Percentiles rank a stretch among this genome's conserved stretches.
Conservation (phyloP, 2,113 vertebrate genomes). For the Polypterus bichir region DNA sequence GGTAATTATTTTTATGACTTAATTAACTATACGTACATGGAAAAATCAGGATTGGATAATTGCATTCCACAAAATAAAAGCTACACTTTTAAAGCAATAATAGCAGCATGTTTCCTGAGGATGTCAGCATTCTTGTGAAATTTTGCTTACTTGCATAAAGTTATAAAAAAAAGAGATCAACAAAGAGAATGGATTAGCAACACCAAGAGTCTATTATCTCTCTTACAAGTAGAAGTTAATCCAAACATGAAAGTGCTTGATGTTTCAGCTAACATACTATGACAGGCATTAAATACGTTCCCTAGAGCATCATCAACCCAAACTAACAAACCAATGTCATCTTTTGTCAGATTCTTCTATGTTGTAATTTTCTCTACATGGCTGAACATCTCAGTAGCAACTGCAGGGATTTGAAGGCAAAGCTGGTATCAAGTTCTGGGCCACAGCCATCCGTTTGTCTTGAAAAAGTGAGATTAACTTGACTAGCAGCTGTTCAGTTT, state of each 20-base stretch:
- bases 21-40: too few species aligned
- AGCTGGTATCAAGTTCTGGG: slow-evolving; percentile 37
- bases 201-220: slow-evolving; percentile 60
- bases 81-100: too few species aligned
- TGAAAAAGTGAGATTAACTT: slow-evolving; percentile 29
- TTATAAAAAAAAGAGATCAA: slow-evolving; percentile 47
- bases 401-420: slow-evolving; percentile 43
- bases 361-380: slow-evolving; percentile 36
- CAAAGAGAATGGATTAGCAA: slow-evolving; percentile 49
- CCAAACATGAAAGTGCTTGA: slow-evolving; percentile 62
- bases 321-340: slow-evolving; percentile 56
- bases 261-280: slow-evolving; percentile 56
- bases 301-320: slow-evolving; percentile 39
- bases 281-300: slow-evolving; percentile 64
- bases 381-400: slow-evolving; percentile 48
- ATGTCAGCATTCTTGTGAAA: slow-evolving; percentile 47
- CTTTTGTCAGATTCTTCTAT: slow-evolving; percentile 49
- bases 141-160: slow-evolving; percentile 53
- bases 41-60: too few species aligned
- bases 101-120: slow-evolving; percentile 22
- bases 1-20: too few species aligned
- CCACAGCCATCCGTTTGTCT: slow-evolving; percentile 35
- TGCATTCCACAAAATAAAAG: too few species aligned
- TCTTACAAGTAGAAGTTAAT: slow-evolving; percentile 58
- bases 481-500: slow-evolving; percentile 23